phyloP scores from a whole-genome alignment of 2,888 invertebrate genomes.

The Sympetrum striolatum region DNA sequence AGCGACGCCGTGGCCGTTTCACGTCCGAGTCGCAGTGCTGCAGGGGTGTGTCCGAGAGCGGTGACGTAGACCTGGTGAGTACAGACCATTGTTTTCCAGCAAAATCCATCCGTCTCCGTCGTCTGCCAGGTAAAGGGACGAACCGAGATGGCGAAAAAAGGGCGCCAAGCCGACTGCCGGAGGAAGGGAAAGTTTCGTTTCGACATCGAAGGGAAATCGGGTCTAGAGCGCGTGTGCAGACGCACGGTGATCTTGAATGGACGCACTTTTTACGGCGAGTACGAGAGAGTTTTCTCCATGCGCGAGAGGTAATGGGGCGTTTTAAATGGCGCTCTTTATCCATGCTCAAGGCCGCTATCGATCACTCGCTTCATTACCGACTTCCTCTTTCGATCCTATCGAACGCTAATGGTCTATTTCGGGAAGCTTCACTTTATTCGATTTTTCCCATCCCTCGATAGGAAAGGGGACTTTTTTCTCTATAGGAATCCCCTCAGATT shows the following conservation, averaged over 20 bases:
- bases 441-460: neutral
- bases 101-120: neutral
- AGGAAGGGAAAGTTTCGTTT: constrained; percentile 8
- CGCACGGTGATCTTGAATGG: neutral
- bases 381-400: no score
- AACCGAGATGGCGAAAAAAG: neutral
- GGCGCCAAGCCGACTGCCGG: constrained; percentile 13
- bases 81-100: neutral
- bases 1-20: neutral
- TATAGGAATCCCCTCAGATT: neutral
- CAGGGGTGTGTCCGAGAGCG: neutral
- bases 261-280: no score
- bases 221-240: neutral
- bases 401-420: no score
- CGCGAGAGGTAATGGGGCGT: no score
- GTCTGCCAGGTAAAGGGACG: neutral
- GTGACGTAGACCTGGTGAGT: neutral
- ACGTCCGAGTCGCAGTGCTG: neutral
- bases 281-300: no score
- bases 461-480: neutral
- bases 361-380: no score
- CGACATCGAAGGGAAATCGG: neutral
- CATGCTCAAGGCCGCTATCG: no score
- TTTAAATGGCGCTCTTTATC: no score
- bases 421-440: no score